Conservation (phyloP, 2,888 invertebrate species). For the Hirudinaria manillensis region DNA sequence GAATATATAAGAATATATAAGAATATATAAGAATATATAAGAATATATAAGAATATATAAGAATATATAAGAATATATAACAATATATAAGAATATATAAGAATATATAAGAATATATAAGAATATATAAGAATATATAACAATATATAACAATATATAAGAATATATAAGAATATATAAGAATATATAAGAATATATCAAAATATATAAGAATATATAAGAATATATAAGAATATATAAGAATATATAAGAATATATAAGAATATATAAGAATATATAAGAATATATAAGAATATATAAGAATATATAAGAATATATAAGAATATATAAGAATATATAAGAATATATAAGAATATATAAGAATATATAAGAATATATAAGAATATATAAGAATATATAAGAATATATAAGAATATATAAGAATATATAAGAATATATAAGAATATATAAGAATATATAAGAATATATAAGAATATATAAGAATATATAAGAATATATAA, state of each 20-base stretch:
- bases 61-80: no score
- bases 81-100: no score
- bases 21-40: no score
- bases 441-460: neutral
- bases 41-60: no score
- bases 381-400: neutral
- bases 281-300: neutral
- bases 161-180: no score
- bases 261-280: neutral
- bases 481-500: conserved; percentile 17
- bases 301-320: neutral
- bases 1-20: no score
- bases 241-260: neutral
- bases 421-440: neutral
- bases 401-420: neutral
- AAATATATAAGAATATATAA: neutral
- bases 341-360: neutral
- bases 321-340: neutral
- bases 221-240: neutral
- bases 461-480: conserved; percentile 22
- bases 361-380: neutral
- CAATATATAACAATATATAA: no score
- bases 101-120: no score
- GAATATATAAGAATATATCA: neutral
- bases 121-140: no score